Conservation (phyloP, 2,113 vertebrate species). For the Eurystomus gularis region DNA sequence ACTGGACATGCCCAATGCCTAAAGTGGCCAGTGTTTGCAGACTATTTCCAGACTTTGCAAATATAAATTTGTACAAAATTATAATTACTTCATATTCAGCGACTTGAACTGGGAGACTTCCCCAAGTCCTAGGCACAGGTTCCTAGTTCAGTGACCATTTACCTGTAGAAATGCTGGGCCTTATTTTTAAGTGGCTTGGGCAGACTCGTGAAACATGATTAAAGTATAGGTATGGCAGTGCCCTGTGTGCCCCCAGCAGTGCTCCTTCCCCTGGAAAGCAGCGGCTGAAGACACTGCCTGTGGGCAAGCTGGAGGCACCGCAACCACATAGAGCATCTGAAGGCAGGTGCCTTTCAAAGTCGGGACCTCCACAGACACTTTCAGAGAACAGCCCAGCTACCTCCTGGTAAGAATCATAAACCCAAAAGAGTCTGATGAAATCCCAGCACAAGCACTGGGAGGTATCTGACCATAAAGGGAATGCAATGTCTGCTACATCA, state of each 20-base stretch:
- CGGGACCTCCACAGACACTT: not conserved
- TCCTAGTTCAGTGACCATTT: not conserved
- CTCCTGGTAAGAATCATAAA: not conserved
- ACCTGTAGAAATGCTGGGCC: not conserved
- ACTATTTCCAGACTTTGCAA: not conserved
- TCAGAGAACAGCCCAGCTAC: not conserved
- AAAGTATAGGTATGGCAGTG: not conserved
- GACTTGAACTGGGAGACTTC: not conserved
- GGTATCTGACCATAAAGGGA: not conserved
- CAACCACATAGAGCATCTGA: not conserved
- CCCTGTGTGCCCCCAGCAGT: not conserved
- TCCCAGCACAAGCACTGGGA: not conserved
- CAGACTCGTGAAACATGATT: not conserved
- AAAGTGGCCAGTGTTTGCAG: not conserved
- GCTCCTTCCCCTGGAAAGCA: not conserved
- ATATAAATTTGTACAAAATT: not conserved
- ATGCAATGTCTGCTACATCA: not conserved
- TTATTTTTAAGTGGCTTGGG: not conserved
- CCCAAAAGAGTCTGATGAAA: not conserved
- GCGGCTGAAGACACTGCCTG: not conserved
- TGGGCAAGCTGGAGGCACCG: not conserved
- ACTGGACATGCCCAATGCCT: not conserved
- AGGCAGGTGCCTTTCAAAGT: not conserved
- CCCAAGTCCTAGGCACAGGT: not conserved
- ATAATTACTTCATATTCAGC: not conserved